Evolutionary conservation across 1,140 invertebrate genomes (phyloP), one percentile per base, ranked within the genome.

Genomic region (Lasioglossum baleicum): DNA sequence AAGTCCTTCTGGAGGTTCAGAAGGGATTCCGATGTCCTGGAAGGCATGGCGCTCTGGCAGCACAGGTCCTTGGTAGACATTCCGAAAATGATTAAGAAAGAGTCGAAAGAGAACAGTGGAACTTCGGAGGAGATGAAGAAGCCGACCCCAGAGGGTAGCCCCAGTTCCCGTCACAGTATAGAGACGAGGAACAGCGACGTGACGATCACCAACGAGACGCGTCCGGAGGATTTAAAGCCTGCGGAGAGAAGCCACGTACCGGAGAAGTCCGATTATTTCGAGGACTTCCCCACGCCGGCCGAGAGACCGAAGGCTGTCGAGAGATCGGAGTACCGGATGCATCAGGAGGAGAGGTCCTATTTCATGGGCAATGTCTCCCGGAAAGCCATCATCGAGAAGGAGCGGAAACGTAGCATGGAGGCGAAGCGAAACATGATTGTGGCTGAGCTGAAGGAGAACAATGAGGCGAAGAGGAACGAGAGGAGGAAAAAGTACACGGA

Each of bases 1-100:
- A 97, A 97, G 90, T 97, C 96, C 0, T 97, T 97, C 82, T 97
- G 96, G 96, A 95, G 96, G 84, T 97, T 97, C 86, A 95, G 96
- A 60, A 94, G 95, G 58, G 92, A 93, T 20, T 95, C 94, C 2
- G 95, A 96, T 68, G 96, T 97, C 10, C 92, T 97, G 61, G 96
- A 96, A 82, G 96, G 97, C 0, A 97, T 97, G 97, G 95, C 96
- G 0, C 90, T 97, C 20, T 97, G 97, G 97, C 95, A 96, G 88
- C 97, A 97, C 89, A 93, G 96, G n/a, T 97, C 97, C 69, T 93
- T 97, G 61, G 96, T 97, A 0, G 96, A 93, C 58, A 93, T 93
- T 11, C 92, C 92, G 0, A 93, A 93, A 66, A 96, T 93, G 94
- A 95, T 86, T 85, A 94, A 93, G 90, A 91, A 94, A 90, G 89